phyloP scores from a whole-genome alignment of 2,888 invertebrate genomes.

The Caenorhabditis sinica region DNA sequence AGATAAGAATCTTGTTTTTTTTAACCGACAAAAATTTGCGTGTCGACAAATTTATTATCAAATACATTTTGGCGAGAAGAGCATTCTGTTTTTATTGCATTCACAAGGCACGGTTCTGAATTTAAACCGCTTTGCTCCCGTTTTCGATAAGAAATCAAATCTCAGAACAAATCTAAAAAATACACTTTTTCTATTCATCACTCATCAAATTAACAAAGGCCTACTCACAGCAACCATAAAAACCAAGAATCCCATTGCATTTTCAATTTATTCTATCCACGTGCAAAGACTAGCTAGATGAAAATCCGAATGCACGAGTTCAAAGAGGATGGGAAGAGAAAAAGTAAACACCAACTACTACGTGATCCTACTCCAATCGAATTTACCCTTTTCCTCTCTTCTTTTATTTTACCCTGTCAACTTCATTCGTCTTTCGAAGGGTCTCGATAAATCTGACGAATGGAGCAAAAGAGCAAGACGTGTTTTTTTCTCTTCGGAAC shows the following conservation, averaged over 20 bases:
- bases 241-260: background rate
- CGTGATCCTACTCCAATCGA: conserved; percentile 60
- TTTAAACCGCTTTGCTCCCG: no score
- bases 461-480: background rate
- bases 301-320: conserved; percentile 7
- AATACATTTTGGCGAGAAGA: no score
- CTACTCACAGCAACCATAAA: background rate
- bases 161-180: no score
- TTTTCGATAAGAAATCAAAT: no score
- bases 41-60: no score
- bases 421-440: conserved; percentile 19
- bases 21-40: no score
- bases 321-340: conserved; percentile 26
- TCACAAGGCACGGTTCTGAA: no score
- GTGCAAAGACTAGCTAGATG: conserved; percentile 3
- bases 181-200: no score
- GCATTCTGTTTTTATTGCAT: no score
- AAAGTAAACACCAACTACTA: conserved; percentile 56
- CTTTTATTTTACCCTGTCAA: conserved; percentile 19
- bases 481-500: background rate
- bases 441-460: conserved; percentile 4
- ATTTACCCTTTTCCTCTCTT: conserved; percentile 35
- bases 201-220: background rate
- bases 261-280: background rate
- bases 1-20: no score